phyloP scores from a whole-genome alignment of 2,113 vertebrate genomes.

The Melanocharis versteri region DNA sequence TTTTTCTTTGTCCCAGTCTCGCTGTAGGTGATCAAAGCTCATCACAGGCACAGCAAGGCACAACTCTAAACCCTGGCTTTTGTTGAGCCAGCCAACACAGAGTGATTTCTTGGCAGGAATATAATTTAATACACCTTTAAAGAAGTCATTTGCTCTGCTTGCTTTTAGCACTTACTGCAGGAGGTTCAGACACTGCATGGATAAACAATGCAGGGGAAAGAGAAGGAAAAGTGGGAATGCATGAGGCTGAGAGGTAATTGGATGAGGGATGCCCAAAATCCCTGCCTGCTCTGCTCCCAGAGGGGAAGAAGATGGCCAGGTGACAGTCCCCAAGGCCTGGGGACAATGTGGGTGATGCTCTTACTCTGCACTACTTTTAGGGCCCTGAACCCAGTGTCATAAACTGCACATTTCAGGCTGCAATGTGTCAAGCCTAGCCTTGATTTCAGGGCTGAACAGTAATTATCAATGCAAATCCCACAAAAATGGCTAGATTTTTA shows the following conservation, averaged over 20 bases:
- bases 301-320: neutral
- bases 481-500: rapidly evolving
- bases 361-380: neutral
- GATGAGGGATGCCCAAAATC: neutral
- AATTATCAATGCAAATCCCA: neutral
- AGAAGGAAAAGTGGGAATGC: neutral
- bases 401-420: neutral
- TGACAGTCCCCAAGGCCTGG: neutral
- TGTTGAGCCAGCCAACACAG: slow-evolving; percentile 10
- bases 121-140: neutral
- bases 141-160: neutral
- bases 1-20: neutral
- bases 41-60: neutral
- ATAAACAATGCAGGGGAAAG: neutral
- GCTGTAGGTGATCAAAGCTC: slow-evolving; percentile 23
- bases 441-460: neutral
- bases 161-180: neutral
- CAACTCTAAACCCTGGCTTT: neutral
- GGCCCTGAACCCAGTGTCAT: neutral
- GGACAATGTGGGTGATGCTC: neutral
- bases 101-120: slow-evolving; percentile 23
- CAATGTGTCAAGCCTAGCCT: neutral
- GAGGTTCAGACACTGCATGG: neutral
- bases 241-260: neutral
- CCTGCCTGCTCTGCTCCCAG: neutral